Evolutionary conservation across 2,888 invertebrate species (phyloP).

Genomic region (Pterobdella sp.): DNA sequence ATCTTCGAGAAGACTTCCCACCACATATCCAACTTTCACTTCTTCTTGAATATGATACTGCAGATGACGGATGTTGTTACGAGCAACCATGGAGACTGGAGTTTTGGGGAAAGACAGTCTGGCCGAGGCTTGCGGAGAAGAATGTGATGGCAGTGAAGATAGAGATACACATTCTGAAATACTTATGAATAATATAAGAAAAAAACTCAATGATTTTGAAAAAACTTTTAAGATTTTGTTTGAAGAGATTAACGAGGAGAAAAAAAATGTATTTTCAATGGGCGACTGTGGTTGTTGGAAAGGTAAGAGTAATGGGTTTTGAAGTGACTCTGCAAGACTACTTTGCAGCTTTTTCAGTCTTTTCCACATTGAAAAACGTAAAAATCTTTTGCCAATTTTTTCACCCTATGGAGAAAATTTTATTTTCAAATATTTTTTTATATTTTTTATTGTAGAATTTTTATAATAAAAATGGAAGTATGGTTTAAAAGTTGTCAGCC

Average conservation of each 20-base stretch:
- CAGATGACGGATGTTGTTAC: neutral
- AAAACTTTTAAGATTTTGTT: neutral
- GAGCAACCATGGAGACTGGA: no score
- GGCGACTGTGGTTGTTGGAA: no score
- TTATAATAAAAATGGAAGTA: no score
- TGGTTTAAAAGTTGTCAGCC: no score
- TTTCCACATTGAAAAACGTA: no score
- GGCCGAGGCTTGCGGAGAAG: neutral
- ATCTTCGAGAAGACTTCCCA: neutral
- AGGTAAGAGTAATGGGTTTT: no score
- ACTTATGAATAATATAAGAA: neutral
- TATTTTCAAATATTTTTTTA: no score
- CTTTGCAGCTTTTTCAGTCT: no score
- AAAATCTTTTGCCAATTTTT: no score
- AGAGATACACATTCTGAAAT: neutral
- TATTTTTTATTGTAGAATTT: no score
- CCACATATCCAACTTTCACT: neutral
- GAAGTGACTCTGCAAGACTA: no score
- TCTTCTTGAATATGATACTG: neutral
- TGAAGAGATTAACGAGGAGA: neutral
- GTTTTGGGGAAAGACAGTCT: neutral
- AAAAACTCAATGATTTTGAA: neutral
- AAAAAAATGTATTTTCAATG: neutral
- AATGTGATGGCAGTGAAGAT: neutral
- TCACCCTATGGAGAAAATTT: no score